Evolutionary conservation across 2,113 vertebrate genomes (phyloP).

Genomic region (Macrotis lagotis): DNA sequence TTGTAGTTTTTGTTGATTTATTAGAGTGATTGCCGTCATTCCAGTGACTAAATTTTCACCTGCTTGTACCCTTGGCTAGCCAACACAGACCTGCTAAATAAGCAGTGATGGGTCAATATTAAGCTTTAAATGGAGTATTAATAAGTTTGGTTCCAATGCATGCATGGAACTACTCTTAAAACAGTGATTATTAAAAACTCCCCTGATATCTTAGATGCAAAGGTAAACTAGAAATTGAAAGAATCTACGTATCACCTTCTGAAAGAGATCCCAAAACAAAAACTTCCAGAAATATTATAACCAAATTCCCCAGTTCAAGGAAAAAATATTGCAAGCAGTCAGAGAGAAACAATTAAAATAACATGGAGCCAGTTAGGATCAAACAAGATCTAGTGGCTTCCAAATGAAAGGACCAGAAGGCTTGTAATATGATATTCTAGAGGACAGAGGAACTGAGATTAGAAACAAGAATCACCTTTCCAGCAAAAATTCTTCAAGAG

Average conservation of each 20-base stretch:
- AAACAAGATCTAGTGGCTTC: background rate
- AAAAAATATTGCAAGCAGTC: background rate
- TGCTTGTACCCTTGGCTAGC: background rate
- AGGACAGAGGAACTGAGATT: background rate
- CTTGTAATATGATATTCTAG: background rate
- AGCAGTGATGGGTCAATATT: background rate
- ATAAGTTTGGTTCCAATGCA: background rate
- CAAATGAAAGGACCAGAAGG: background rate
- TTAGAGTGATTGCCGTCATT: background rate
- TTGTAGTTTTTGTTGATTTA: background rate
- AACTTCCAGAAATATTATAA: background rate
- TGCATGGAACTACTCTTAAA: background rate
- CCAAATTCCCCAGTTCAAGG: background rate
- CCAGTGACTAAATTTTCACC: background rate
- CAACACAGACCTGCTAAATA: background rate
- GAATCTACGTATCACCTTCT: background rate
- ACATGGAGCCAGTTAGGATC: background rate
- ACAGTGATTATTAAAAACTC: background rate
- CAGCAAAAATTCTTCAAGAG: background rate
- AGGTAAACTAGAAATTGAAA: background rate
- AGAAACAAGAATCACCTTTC: background rate
- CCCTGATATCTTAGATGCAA: background rate
- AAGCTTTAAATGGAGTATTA: background rate
- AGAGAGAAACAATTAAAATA: background rate
- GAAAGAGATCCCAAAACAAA: background rate